A percentile compares a stretch with the other conserved stretches of the same genome.
phyloP scores from a whole-genome alignment of 2,797 vertebrate genomes.

The Lophius americanus region DNA sequence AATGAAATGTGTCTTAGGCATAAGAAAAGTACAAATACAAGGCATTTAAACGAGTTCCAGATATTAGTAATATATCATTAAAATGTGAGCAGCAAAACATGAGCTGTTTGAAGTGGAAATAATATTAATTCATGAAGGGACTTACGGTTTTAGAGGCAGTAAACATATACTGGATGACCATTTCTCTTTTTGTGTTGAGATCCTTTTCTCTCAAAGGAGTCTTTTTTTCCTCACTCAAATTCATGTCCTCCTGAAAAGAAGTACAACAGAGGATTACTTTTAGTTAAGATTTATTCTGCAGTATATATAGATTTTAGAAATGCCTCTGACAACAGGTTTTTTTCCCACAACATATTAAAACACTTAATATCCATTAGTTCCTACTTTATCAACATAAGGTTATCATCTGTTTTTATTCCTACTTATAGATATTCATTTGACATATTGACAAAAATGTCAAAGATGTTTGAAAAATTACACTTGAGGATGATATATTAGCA shows the following conservation, averaged over 20 bases:
- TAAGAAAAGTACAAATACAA: neutral
- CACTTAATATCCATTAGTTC: too few relatives aligned
- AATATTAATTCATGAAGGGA: constrained; percentile 9
- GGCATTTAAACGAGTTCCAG: constrained; percentile 5
- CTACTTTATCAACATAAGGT: too few relatives aligned
- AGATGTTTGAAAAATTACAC: too few relatives aligned
- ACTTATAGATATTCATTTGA: too few relatives aligned
- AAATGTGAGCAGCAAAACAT: neutral
- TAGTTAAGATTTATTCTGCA: constrained; percentile 3
- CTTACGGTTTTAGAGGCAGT: constrained; percentile 94
- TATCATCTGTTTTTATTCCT: too few relatives aligned
- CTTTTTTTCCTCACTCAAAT: constrained; percentile 98
- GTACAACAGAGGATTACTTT: neutral
- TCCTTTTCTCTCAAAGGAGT: constrained; percentile 95
- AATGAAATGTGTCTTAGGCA: neutral
- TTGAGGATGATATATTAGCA: too few relatives aligned
- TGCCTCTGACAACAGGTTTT: neutral
- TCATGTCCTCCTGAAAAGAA: constrained; percentile 94
- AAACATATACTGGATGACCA: constrained; percentile 96
- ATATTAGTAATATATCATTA: neutral
- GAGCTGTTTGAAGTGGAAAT: neutral
- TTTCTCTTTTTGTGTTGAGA: constrained; percentile 93
- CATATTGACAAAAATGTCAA: too few relatives aligned
- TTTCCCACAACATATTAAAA: neutral
- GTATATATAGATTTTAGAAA: neutral